Conservation (phyloP, 2,888 invertebrate genomes). For the Drymonia ruficornis region DNA sequence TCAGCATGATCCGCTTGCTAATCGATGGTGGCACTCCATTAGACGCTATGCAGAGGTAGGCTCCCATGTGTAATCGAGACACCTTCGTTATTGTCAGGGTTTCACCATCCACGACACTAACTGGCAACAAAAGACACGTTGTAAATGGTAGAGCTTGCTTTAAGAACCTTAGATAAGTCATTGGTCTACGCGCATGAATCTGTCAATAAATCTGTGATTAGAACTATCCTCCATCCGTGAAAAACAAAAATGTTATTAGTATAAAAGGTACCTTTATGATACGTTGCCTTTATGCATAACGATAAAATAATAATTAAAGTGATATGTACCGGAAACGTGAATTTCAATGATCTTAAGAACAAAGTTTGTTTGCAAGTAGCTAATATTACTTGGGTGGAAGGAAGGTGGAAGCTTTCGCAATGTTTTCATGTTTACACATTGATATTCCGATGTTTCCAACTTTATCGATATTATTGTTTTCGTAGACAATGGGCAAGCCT, state of each 20-base stretch:
- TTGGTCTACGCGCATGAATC: too few relatives aligned
- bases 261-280: too few relatives aligned
- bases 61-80: slow-evolving; percentile 96
- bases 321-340: slow-evolving; percentile 12
- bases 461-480: neutral
- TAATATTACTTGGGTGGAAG: slow-evolving; percentile 7
- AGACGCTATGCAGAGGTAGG: slow-evolving; percentile 96
- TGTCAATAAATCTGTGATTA: too few relatives aligned
- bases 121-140: slow-evolving; percentile 72
- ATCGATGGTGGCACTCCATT: slow-evolving; percentile 97
- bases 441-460: neutral
- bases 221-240: too few relatives aligned
- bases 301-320: slow-evolving; percentile 12
- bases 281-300: neutral
- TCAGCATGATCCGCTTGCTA: slow-evolving; percentile 92
- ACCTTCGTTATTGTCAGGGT: slow-evolving; percentile 94
- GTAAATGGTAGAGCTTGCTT: too few relatives aligned
- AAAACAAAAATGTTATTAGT: too few relatives aligned
- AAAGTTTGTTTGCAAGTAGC: slow-evolving; percentile 22
- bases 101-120: slow-evolving; percentile 95
- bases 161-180: too few relatives aligned
- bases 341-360: slow-evolving; percentile 15
- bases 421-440: neutral
- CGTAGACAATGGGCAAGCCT: neutral
- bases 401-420: neutral